Conservation (phyloP, 2,113 vertebrate genomes). For the Oophaga pumilio region DNA sequence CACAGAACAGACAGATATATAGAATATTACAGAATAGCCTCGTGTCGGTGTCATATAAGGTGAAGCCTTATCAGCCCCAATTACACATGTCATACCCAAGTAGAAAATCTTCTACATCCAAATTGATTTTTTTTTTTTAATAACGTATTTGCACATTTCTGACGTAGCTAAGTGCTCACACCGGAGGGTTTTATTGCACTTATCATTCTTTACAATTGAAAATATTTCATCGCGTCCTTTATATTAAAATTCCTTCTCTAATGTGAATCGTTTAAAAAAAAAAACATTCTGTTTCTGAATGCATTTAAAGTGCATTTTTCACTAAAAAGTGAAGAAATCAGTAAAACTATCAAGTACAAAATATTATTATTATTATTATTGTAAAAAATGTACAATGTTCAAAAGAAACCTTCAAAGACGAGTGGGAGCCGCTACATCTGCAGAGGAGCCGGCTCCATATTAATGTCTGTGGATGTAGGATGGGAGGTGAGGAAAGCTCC, state of each 20-base stretch:
- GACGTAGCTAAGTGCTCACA: neutral
- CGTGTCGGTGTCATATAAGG: neutral
- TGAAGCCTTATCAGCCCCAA: neutral
- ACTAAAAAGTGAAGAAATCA: neutral
- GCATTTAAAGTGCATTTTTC: neutral
- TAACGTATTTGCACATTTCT: neutral
- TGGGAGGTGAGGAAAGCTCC: too few relatives aligned
- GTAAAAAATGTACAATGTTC: too few relatives aligned
- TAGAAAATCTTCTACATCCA: too few relatives aligned
- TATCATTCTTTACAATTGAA: neutral
- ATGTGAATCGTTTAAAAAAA: neutral
- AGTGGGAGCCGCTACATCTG: too few relatives aligned
- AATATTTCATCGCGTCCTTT: neutral
- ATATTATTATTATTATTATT: too few relatives aligned
- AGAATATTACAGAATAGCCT: neutral
- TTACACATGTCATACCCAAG: too few relatives aligned
- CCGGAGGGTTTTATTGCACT: neutral
- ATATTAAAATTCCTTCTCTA: constrained; percentile 12
- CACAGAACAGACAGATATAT: neutral
- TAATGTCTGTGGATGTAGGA: too few relatives aligned
- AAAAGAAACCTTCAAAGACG: too few relatives aligned
- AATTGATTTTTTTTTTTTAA: too few relatives aligned
- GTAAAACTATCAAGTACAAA: too few relatives aligned
- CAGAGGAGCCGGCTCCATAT: too few relatives aligned
- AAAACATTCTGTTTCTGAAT: neutral